Conservation (phyloP, 2,888 invertebrate genomes). For the Epinotia nisella region DNA sequence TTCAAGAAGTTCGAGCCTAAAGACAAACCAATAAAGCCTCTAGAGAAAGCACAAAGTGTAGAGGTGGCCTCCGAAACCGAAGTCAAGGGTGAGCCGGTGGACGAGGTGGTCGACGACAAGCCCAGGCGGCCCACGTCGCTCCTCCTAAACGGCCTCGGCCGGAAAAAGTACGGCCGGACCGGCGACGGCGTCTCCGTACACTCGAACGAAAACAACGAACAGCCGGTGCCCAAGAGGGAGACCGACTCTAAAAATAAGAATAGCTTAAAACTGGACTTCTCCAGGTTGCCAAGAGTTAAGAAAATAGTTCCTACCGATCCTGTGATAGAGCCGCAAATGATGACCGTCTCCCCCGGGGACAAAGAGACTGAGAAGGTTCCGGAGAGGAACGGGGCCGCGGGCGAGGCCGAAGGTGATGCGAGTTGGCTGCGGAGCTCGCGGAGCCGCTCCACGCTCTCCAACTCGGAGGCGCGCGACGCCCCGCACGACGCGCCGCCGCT, state of each 20-base stretch:
- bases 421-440: conserved; percentile 70
- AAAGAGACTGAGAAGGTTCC: conserved; percentile 69
- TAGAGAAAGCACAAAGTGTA: conserved; percentile 62
- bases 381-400: conserved; percentile 63
- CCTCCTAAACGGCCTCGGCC: conserved; percentile 82
- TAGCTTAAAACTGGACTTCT: conserved; percentile 87
- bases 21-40: conserved; percentile 67
- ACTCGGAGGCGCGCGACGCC: conserved; percentile 66
- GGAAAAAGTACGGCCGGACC: conserved; percentile 79
- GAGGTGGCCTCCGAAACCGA: conserved; percentile 54
- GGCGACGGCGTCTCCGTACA: conserved; percentile 69
- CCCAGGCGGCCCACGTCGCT: conserved; percentile 82
- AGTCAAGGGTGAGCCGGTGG: conserved; percentile 53
- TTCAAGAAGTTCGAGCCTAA: conserved; percentile 90
- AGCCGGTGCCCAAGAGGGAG: conserved; percentile 64
- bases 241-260: conserved; percentile 71
- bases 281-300: conserved; percentile 84
- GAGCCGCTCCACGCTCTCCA: conserved; percentile 75
- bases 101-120: conserved; percentile 67
- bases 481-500: conserved; percentile 61
- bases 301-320: conserved; percentile 84
- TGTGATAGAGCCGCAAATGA: conserved; percentile 82
- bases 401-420: conserved; percentile 57
- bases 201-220: conserved; percentile 61
- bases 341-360: conserved; percentile 67